Evolutionary conservation across 2,888 invertebrate species (phyloP), one percentile per base, ranked within the genome.

Genomic region (Drosophila niveifrons): DNA sequence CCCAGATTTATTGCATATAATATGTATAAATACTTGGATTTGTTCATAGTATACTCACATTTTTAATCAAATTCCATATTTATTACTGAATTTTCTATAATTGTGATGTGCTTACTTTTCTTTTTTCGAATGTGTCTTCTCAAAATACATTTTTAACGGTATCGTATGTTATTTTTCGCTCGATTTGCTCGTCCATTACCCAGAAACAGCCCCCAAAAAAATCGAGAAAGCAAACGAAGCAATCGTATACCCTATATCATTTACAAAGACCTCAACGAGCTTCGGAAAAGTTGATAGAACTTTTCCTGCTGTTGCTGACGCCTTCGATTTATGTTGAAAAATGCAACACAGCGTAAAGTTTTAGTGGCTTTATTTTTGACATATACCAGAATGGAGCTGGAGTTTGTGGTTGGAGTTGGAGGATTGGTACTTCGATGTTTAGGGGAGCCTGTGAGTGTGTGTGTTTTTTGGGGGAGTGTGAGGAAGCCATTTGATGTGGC

Each of bases 261-360:
- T 66, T 52, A 36, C 50, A 58, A 59, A 64, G 65, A 65, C 64
- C 46, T 48, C 46, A 28, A 46, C 23, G 57, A 47, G 47, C 34
- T 57, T 28, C 55, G 46, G 31, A 39, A 68, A 76, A 80, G 48
- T 57, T 75, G 52, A 43, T 58, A 39, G 50, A 74, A 66, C 56
- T 81, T 81, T 55, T 31, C 50, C n/a, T 59, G 67, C 66, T 85
- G 69, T 52, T 65, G 68, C 81, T 78, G 78, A 78, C 78, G 82
- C 78, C 64, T 81, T 73, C 86, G 80, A 85, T 79, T 82, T 85
- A 79, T 73, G 87, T 71, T 75, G 53, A 65, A 72, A 79, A 73
- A 76, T 80, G 87, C 88, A 82, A 68, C 73, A 80, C 48, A 47
- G 83, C 83, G 80, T 50, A 72, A 88, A 80, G 71, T 86, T 79